Base-by-base conservation (phyloP, 2,888 invertebrate species). In the Anodontia alba region DNA sequence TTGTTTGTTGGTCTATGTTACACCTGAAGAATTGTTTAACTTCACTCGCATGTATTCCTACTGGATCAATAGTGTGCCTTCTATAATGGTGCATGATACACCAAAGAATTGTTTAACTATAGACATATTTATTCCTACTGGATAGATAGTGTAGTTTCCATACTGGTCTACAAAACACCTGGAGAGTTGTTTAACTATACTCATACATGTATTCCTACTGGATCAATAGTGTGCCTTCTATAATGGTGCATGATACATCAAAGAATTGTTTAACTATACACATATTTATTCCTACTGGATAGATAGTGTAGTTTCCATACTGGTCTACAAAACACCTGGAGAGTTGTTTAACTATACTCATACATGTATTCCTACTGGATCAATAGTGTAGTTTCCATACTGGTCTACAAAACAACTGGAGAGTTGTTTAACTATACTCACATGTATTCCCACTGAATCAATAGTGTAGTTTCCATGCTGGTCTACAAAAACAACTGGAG, bases 231-330 rank as follows among this genome's bases (percentile, higher is more conserved):
- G 94, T 98, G 98, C 94, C 96, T 95, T 75, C 97, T 96, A 94
- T 99, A 99, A 94, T 99, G 99, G 49, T 98, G 96, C 12, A 97
- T 96, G 84, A 98, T 96, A 93, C 99, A 99, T n/a, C n/a, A n/a
- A 98, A 97, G 78, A 97, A 96, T 57, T 96, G 96, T 91, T 98
- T 98, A 94, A 99, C 99, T 76, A 96, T 96, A 0, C 99, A 99
- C 81, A 93, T 99, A 99, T 91, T 90, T 74, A 91, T 86, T 71
- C 91, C 90, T n/a, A 93, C 88, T 36, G 92, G 92, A 43, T 84
- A 96, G 77, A 98, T 96, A 87, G 96, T 96, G 94, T 98, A 98
- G 95, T 96, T 95, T 75, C 97, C 96, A 94, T 99, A 99, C 94
- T 99, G 99, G 49, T 98, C 96, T 12, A 97, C 96, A n/a, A 98